phyloP scores from a whole-genome alignment of 2,797 vertebrate species.

The Picus viridis region DNA sequence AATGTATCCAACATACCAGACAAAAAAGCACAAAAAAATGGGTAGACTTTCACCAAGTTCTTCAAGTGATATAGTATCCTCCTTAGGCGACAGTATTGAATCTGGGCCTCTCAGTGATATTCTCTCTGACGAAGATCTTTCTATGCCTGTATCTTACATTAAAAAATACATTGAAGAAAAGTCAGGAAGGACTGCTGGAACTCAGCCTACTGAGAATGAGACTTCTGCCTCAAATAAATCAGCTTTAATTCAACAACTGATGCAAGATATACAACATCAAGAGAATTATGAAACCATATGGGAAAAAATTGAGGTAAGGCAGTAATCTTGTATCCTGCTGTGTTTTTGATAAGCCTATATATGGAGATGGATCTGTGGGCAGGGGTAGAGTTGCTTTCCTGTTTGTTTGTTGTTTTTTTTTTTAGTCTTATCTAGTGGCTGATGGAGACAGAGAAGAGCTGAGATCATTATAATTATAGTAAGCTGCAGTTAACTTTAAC shows the following conservation, averaged over 20 bases:
- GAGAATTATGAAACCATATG: slow-evolving; percentile 89
- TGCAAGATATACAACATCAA: slow-evolving; percentile 90
- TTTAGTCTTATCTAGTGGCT: neutral
- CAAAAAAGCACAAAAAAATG: slow-evolving; percentile 76
- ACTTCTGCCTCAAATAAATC: slow-evolving; percentile 71
- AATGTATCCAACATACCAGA: slow-evolving; percentile 75
- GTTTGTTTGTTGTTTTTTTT: neutral
- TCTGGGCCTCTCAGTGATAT: slow-evolving; percentile 92
- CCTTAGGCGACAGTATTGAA: slow-evolving; percentile 90
- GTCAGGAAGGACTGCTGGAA: slow-evolving; percentile 28
- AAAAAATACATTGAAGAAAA: slow-evolving; percentile 72
- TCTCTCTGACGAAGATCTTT: slow-evolving; percentile 87
- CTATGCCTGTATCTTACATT: slow-evolving; percentile 59
- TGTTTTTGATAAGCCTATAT: neutral
- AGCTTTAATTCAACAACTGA: slow-evolving; percentile 86
- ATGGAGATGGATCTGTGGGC: neutral
- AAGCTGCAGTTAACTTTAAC: neutral
- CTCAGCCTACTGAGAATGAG: slow-evolving; percentile 63
- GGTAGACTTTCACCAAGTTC: slow-evolving; percentile 87
- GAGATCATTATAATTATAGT: neutral
- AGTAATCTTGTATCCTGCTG: neutral
- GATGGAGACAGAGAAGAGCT: neutral
- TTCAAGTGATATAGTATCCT: slow-evolving; percentile 90
- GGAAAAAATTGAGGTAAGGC: slow-evolving; percentile 93
- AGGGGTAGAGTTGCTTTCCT: neutral